Conservation (phyloP, 1,140 invertebrate genomes). For the Araneus ventricosus region DNA sequence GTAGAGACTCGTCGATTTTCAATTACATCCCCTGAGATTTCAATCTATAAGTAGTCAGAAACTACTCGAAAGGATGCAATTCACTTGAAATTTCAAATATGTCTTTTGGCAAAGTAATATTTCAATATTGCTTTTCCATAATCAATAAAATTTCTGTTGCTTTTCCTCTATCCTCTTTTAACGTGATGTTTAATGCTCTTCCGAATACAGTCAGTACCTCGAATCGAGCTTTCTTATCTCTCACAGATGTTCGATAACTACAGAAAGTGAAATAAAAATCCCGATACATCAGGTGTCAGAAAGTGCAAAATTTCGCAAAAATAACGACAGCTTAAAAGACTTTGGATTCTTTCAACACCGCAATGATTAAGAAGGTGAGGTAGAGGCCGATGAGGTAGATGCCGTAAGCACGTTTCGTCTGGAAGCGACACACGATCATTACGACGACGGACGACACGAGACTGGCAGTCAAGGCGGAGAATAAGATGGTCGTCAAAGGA, state of each 20-base stretch:
- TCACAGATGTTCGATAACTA: background rate
- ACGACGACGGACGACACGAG: conserved; percentile 80
- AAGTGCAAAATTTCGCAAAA: background rate
- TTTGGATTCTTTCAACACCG: conserved; percentile 71
- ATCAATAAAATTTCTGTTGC: conserved; percentile 3
- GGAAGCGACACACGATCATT: conserved; percentile 79
- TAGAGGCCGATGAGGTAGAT: conserved; percentile 74
- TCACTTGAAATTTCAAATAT: background rate
- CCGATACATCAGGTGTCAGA: background rate
- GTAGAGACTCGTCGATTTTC: background rate
- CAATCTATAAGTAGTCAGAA: background rate
- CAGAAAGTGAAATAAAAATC: conserved; percentile 16
- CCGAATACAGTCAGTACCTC: background rate
- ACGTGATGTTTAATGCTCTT: background rate
- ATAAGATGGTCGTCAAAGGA: conserved; percentile 80
- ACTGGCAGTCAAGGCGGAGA: conserved; percentile 79
- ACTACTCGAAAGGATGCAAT: background rate
- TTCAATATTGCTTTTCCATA: conserved; percentile 4
- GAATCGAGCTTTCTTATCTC: background rate
- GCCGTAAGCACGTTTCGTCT: conserved; percentile 71
- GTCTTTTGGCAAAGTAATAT: background rate
- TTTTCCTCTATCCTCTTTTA: conserved; percentile 4
- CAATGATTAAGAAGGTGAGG: conserved; percentile 66
- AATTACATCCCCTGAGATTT: background rate
- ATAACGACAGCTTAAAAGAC: conserved; percentile 18